Evolutionary conservation across 2,888 invertebrate species (phyloP), one percentile per base, ranked within the genome.

Genomic region (Nomada lathburiana): DNA sequence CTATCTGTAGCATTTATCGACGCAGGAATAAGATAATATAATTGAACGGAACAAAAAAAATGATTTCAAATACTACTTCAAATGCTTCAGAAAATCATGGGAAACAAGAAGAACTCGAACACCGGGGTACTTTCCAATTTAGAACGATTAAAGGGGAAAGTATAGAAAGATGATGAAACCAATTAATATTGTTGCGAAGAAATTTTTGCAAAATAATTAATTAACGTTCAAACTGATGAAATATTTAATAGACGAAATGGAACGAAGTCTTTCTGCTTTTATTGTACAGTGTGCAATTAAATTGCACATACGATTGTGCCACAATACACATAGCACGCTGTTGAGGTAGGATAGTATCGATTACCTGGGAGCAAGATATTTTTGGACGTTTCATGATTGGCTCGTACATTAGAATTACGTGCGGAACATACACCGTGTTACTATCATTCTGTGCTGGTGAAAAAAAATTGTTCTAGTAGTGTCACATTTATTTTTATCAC

Each of bases 311-410:
- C 47, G 13, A 59, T 44, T 29, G 64, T 52, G 26, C 20, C 55
- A 62, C 36, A 44, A 18, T 44, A 26, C 23, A 36, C 29, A 36
- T 36, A 16, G 44, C 16, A 42, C 44, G 42, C 16, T 36, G 53
- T 80, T 52, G 76, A 36, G 55, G 65, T 23, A 18, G 70, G 60
- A 76, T 71, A 67, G 60, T 80, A 80, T 80, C 76, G 80, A 80
- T 80, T 71, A 71, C 80, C 50, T 62, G 55, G 55, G 62, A 52
- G 23, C 53, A 52, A 47, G 76, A 57, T 80, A 80, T 76, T 80
- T 80, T 71, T 62, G 71, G 76, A 80, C 29, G 74, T 76, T 80
- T 76, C 71, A 80, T 76, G 71, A 76, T 80, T 76, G 76, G 29
- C 52, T 13, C 64, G 53, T 60, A 70, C 65, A 76, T 69, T 76